Percentiles rank a stretch among this genome's conserved stretches.
phyloP scores from a whole-genome alignment of 2,113 vertebrate species.

The Xyliphius kryptos region DNA sequence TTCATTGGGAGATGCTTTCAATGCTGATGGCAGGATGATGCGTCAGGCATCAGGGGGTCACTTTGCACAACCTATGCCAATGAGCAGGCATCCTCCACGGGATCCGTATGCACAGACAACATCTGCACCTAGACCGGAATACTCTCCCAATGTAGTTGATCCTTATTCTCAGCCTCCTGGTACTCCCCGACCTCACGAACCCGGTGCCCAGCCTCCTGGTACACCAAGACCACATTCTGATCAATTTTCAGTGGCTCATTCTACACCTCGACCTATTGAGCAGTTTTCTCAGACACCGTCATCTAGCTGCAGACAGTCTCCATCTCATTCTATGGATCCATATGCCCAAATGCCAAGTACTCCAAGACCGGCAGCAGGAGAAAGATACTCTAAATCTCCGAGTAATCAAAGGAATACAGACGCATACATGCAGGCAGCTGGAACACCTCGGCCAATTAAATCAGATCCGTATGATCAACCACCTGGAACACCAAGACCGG shows the following conservation, averaged over 20 bases:
- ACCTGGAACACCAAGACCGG: constrained; percentile 67
- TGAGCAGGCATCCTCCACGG: constrained; percentile 62
- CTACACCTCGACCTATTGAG: constrained; percentile 50
- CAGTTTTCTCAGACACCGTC: constrained; percentile 52
- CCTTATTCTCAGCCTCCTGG: constrained; percentile 65
- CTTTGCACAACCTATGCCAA: constrained; percentile 70
- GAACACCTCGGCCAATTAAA: constrained; percentile 40
- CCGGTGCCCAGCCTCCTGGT: constrained; percentile 66
- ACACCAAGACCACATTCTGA: constrained; percentile 53
- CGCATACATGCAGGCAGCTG: constrained; percentile 41
- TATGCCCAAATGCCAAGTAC: constrained; percentile 64
- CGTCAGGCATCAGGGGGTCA: constrained; percentile 58
- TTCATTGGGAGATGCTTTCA: constrained; percentile 65
- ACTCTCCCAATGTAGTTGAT: constrained; percentile 48
- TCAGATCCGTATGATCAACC: constrained; percentile 72
- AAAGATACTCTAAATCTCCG: constrained; percentile 58
- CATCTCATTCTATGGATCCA: constrained; percentile 56
- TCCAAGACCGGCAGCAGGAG: constrained; percentile 44
- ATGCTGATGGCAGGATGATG: constrained; percentile 58
- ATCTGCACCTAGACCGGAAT: constrained; percentile 55
- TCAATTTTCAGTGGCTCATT: constrained; percentile 45
- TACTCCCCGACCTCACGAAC: constrained; percentile 68
- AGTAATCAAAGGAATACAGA: constrained; percentile 47
- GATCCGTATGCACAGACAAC: constrained; percentile 63
- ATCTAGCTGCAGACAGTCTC: constrained; percentile 48